Evolutionary conservation across 2,113 vertebrate species (phyloP).

Genomic region (Gallinago undulata): DNA sequence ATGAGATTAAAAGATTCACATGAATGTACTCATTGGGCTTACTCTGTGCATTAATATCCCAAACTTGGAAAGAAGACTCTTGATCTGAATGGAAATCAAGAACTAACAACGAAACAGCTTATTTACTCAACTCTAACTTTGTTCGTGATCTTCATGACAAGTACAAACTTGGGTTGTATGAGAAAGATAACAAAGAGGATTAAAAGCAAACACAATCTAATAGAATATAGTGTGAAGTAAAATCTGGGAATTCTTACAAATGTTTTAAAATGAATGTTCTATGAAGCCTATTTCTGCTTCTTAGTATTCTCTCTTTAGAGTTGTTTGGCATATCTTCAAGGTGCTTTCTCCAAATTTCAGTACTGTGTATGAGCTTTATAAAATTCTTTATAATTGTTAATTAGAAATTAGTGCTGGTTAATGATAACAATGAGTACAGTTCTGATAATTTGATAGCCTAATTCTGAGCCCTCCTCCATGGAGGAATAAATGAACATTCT

Average conservation of each 20-base stretch:
- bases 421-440: not conserved
- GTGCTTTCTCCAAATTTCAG: not conserved
- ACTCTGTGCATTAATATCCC: not conserved
- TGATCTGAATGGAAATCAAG: not conserved
- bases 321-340: not conserved
- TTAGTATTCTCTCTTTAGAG: not conserved
- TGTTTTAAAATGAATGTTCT: not conserved
- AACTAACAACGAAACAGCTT: not conserved
- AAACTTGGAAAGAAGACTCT: not conserved
- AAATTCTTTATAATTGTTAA: not conserved
- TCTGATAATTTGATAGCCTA: not conserved
- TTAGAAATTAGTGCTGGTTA: not conserved
- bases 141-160: not conserved
- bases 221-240: not conserved
- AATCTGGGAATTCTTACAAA: not conserved
- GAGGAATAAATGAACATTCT: not conserved
- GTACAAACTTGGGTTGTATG: not conserved
- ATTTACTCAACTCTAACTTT: not conserved
- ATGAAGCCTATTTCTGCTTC: not conserved
- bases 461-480: not conserved
- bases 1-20: not conserved
- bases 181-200: not conserved
- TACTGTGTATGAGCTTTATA: not conserved
- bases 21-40: not conserved
- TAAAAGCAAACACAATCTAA: not conserved